Evolutionary conservation across 2,888 invertebrate species (phyloP).

Genomic region (Bellardia pandia): DNA sequence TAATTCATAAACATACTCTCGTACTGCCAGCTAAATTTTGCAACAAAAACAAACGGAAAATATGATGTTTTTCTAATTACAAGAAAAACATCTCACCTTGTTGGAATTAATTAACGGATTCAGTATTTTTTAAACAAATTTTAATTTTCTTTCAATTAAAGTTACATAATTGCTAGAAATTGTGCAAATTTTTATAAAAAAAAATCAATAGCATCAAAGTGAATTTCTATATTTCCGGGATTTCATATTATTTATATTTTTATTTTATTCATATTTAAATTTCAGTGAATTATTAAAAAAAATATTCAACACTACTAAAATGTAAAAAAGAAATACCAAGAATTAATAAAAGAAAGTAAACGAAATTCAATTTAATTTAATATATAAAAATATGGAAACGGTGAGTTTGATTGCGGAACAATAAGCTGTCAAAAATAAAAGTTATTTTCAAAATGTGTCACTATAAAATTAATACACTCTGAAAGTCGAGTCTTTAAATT

Average conservation of each 20-base stretch:
- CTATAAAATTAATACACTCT: constrained; percentile 18
- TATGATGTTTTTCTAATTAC: constrained; percentile 25
- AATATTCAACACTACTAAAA: constrained; percentile 51
- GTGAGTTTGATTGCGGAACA: constrained; percentile 56
- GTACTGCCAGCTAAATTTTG: not conserved
- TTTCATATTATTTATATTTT: not conserved
- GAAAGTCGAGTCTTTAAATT: not conserved
- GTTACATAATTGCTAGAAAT: constrained; percentile 64
- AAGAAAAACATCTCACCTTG: constrained; percentile 28
- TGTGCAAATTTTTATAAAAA: constrained; percentile 36
- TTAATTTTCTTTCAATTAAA: constrained; percentile 38
- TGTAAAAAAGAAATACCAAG: constrained; percentile 56
- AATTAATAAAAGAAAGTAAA: constrained; percentile 16
- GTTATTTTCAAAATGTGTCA: constrained; percentile 32
- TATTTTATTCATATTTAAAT: constrained; percentile 45
- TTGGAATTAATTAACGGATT: constrained; percentile 63
- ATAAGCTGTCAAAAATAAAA: constrained; percentile 14
- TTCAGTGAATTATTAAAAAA: constrained; percentile 60
- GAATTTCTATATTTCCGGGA: not conserved
- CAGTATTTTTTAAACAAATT: constrained; percentile 23
- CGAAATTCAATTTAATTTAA: constrained; percentile 37
- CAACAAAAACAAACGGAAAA: constrained; percentile 47
- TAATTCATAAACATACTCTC: constrained; percentile 61
- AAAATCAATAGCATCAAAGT: not conserved
- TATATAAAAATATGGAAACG: constrained; percentile 67